phyloP scores from a whole-genome alignment of 2,888 invertebrate genomes.

The Disparrhopalites patrizii region DNA sequence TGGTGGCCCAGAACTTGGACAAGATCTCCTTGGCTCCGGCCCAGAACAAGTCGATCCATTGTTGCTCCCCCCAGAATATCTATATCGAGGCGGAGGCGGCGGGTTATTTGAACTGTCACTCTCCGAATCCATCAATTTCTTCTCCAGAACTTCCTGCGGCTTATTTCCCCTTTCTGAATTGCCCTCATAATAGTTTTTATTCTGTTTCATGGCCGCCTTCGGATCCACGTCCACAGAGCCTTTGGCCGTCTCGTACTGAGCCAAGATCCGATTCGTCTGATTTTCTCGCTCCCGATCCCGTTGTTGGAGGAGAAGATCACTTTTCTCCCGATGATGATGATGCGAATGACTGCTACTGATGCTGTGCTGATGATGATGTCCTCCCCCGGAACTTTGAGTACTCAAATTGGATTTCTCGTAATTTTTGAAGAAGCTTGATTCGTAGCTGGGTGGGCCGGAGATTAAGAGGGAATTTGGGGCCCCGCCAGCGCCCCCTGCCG shows the following conservation, averaged over 20 bases:
- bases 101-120: slow-evolving; percentile 30
- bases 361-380: slow-evolving; percentile 28
- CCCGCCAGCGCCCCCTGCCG: slow-evolving; percentile 23
- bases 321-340: slow-evolving; percentile 32
- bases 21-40: slow-evolving; percentile 33
- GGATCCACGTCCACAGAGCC: slow-evolving; percentile 44
- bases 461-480: slow-evolving; percentile 30
- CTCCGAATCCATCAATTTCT: slow-evolving; percentile 39
- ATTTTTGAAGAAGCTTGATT: slow-evolving; percentile 43
- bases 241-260: slow-evolving; percentile 45
- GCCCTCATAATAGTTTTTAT: slow-evolving; percentile 33
- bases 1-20: slow-evolving; percentile 39
- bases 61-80: slow-evolving; percentile 25
- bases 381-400: background rate
- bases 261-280: slow-evolving; percentile 43
- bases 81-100: slow-evolving; percentile 34
- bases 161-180: slow-evolving; percentile 3
- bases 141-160: slow-evolving; percentile 29
- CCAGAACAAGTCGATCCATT: slow-evolving; percentile 33
- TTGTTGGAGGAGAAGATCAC: slow-evolving; percentile 25
- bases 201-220: slow-evolving; percentile 37
- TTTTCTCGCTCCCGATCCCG: slow-evolving; percentile 36
- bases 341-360: slow-evolving; percentile 16
- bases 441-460: slow-evolving; percentile 46
- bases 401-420: slow-evolving; percentile 31